Percentiles rank a stretch among this genome's conserved stretches.
Conservation (phyloP, 2,888 invertebrate genomes). For the Erebia ligea region DNA sequence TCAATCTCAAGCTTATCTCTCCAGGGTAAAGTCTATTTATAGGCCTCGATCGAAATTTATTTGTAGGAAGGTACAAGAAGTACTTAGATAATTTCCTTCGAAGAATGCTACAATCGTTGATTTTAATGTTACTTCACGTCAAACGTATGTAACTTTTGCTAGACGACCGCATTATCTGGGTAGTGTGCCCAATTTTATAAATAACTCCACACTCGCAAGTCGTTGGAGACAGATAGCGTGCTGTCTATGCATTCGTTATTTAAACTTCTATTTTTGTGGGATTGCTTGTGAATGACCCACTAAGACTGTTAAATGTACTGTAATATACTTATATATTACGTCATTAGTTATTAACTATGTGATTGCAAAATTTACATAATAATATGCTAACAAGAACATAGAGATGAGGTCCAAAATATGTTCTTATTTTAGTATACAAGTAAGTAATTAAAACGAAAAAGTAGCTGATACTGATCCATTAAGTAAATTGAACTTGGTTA, state of each 20-base stretch:
- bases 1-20: constrained; percentile 52
- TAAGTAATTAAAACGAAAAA: no score
- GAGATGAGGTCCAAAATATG: no score
- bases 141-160: constrained; percentile 17
- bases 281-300: constrained; percentile 5
- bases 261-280: constrained; percentile 60
- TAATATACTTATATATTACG: neutral
- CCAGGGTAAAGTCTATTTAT: constrained; percentile 75
- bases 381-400: no score
- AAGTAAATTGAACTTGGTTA: no score
- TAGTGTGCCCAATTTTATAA: constrained; percentile 67
- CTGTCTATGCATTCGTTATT: constrained; percentile 63
- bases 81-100: neutral
- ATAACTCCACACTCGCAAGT: constrained; percentile 62
- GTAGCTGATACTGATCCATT: no score
- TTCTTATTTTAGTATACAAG: no score
- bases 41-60: constrained; percentile 63
- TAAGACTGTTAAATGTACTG: neutral
- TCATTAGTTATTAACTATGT: no score
- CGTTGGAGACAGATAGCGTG: constrained; percentile 57
- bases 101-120: constrained; percentile 8
- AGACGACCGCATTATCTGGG: constrained; percentile 47
- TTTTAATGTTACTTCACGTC: constrained; percentile 19
- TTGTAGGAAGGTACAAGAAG: constrained; percentile 49
- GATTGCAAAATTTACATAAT: no score